Conservation (phyloP, 2,888 invertebrate species). For the Agrochola lota region DNA sequence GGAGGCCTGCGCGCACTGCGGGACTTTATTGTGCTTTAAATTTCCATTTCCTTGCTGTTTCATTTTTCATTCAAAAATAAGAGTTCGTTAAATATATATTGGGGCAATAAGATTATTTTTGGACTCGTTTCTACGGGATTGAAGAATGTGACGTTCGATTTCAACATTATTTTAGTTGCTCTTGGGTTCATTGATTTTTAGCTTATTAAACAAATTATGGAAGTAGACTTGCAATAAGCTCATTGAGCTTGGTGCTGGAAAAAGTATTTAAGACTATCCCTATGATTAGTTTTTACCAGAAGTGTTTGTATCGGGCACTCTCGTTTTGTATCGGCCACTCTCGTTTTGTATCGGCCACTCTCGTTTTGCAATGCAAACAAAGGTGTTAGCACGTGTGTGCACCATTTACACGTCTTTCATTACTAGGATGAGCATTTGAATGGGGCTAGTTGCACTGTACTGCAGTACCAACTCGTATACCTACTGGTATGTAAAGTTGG, state of each 20-base stretch:
- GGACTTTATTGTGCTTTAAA: conserved; percentile 13
- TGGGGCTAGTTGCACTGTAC: not conserved
- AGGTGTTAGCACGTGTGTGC: not conserved
- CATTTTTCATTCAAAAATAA: not conserved
- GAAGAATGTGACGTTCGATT: not conserved
- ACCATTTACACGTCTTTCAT: conserved; percentile 27
- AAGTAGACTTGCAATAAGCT: too few relatives aligned
- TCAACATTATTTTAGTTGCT: not conserved
- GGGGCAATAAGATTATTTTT: not conserved
- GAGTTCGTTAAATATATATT: not conserved
- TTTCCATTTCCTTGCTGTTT: conserved; percentile 7
- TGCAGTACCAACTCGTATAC: not conserved
- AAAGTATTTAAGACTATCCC: not conserved
- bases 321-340: conserved; percentile 13
- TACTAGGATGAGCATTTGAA: conserved; percentile 8
- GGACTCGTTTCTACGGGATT: not conserved
- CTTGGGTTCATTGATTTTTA: not conserved
- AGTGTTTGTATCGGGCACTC: conserved; percentile 12
- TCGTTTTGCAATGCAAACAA: conserved; percentile 23
- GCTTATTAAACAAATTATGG: too few relatives aligned
- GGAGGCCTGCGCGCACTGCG: conserved; percentile 7
- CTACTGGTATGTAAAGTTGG: not conserved
- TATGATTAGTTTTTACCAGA: conserved; percentile 1
- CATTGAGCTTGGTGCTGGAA: not conserved
- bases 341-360: conserved; percentile 12